Conservation (phyloP, 2,888 invertebrate genomes). For the Stramonita haemastoma region DNA sequence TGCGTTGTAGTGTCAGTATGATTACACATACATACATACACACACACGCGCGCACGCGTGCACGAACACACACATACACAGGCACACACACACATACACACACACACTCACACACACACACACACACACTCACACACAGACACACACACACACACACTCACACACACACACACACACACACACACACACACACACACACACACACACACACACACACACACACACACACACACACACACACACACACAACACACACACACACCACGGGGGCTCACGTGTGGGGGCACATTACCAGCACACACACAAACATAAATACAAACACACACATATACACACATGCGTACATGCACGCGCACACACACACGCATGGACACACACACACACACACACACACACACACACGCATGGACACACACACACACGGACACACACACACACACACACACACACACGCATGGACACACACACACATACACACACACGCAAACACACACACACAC, state of each 20-base stretch:
- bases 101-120: not conserved
- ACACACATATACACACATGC: not conserved
- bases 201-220: not conserved
- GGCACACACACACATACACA: not conserved
- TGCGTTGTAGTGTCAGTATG: too few species aligned
- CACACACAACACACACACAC: not conserved
- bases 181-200: conserved; percentile 25
- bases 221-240: not conserved
- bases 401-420: conserved; percentile 15
- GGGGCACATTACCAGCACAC: too few species aligned
- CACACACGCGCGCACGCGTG: conserved; percentile 14
- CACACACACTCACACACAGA: not conserved
- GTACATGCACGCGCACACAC: not conserved
- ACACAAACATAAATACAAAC: conserved; percentile 11
- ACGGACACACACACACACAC: not conserved
- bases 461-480: not conserved
- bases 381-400: not conserved
- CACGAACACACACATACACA: conserved; percentile 14
- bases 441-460: too few species aligned
- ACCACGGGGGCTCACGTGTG: too few species aligned
- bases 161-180: conserved; percentile 18
- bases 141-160: not conserved
- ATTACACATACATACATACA: conserved; percentile 8
- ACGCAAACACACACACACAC: too few species aligned
- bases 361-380: not conserved